Base-by-base conservation (phyloP, 2,888 invertebrate genomes). In the Amphipoea oculea region DNA sequence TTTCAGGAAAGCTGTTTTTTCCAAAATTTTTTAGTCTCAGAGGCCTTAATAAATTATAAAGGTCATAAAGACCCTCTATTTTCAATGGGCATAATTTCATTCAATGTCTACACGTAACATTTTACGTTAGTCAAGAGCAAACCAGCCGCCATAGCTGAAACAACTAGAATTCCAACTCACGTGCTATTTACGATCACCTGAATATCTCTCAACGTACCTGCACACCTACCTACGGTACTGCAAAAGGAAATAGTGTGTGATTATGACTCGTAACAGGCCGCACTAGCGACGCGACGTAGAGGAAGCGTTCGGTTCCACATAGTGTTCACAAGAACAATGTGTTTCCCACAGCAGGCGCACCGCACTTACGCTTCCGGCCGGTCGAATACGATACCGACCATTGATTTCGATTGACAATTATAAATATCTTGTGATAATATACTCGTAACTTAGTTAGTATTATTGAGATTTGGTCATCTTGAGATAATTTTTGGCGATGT, bases 261-360 rank as follows among this genome's bases (percentile, higher is more conserved):
- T 86, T 89, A 89, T 86, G 83, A 84, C 77, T 82, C 62, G 81
- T 81, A 87, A 77, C 88, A 82, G 78, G 71, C 73, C 72, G 68
- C 83, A 11, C 77, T 78, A 78, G 82, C 79, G 82, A 78, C 84
- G 82, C 79, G 82, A 78, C 84, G 86, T 79, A 83, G 89, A 93
- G 94, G 93, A 94, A 93, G 92, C 87, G 83, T 88, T 90, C 84
- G 88, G 90, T 91, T 90, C 92, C 89, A 91, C 90, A 91, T 89
- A 88, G 84, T 84, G 83, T 83, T 86, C 80, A 81, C 79, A 88
- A 92, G 91, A 92, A 94, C 94, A 94, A 94, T 94, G 89, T 81
- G 88, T 87, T 94, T 94, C 94, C 93, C 93, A 94, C 92, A 88
- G 88, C 86, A 77, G 79, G 82, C 84, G 73, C 71, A 77, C 86